Evolutionary conservation across 2,797 vertebrate genomes (phyloP).

Genomic region (Macrochelys suwanniensis): DNA sequence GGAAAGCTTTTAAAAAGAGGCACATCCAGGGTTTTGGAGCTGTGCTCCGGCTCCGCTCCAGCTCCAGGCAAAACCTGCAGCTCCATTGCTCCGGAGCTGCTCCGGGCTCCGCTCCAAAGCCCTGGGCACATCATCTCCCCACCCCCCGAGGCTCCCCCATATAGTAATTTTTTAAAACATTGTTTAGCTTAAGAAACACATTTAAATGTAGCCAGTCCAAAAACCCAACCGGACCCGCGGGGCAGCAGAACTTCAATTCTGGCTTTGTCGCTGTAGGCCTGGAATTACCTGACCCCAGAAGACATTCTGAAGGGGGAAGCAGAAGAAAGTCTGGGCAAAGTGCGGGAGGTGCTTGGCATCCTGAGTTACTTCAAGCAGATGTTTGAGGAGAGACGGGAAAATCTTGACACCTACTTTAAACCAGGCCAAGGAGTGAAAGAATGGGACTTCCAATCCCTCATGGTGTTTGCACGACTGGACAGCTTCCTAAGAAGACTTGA

Average conservation of each 20-base stretch:
- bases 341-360: constrained; percentile 82
- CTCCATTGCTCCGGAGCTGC: too few relatives aligned
- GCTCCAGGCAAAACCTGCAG: too few relatives aligned
- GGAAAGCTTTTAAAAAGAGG: fast-evolving
- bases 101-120: too few relatives aligned
- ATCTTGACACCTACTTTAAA: constrained; percentile 84
- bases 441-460: constrained; percentile 86
- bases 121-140: not conserved
- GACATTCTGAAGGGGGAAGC: constrained; percentile 92
- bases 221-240: not conserved
- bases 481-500: constrained; percentile 85
- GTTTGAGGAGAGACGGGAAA: constrained; percentile 83
- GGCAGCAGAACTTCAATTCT: not conserved
- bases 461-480: constrained; percentile 89
- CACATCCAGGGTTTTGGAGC: too few relatives aligned
- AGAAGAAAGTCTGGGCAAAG: constrained; percentile 87
- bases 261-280: constrained; percentile 81
- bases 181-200: not conserved
- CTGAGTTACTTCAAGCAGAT: constrained; percentile 84
- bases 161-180: not conserved
- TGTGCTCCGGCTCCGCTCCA: too few relatives aligned
- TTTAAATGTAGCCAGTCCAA: fast-evolving
- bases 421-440: constrained; percentile 78
- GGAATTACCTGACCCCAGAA: constrained; percentile 86
- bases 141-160: fast-evolving